Evolutionary conservation across 1,140 invertebrate species (phyloP).

Genomic region (Teleopsis dalmanni): DNA sequence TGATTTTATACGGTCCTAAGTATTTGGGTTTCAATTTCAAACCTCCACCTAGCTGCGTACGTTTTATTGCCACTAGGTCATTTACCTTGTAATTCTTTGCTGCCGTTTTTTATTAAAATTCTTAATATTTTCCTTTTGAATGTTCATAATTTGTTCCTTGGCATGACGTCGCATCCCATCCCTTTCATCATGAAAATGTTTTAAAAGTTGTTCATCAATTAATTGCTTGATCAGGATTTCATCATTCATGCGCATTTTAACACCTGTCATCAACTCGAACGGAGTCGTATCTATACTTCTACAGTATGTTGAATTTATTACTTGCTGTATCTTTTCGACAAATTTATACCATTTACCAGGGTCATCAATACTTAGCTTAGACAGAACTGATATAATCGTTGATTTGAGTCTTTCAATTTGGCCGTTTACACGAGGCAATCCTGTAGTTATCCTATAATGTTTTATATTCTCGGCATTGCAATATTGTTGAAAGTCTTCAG

Average conservation of each 20-base stretch:
- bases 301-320: constrained; percentile 2
- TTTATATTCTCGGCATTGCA: constrained; percentile 19
- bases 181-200: neutral
- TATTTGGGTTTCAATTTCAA: constrained; percentile 3
- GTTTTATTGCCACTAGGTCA: constrained; percentile 28
- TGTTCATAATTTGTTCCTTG: constrained; percentile 3
- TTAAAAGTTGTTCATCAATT: neutral
- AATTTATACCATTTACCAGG: constrained; percentile 7
- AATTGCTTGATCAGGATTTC: constrained; percentile 3
- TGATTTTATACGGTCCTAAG: neutral
- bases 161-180: neutral
- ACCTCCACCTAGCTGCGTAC: constrained; percentile 19
- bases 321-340: constrained; percentile 7
- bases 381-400: constrained; percentile 10
- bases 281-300: constrained; percentile 5
- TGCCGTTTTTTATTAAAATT: neutral
- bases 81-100: constrained; percentile 15
- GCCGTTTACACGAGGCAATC: neutral
- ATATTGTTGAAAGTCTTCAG: neutral
- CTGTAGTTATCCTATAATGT: neutral
- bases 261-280: constrained; percentile 7
- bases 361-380: constrained; percentile 4
- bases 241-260: constrained; percentile 4
- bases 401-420: constrained; percentile 20
- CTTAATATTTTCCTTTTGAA: neutral